Conservation (phyloP, 2,888 invertebrate species). For the Sinelater perroti region DNA sequence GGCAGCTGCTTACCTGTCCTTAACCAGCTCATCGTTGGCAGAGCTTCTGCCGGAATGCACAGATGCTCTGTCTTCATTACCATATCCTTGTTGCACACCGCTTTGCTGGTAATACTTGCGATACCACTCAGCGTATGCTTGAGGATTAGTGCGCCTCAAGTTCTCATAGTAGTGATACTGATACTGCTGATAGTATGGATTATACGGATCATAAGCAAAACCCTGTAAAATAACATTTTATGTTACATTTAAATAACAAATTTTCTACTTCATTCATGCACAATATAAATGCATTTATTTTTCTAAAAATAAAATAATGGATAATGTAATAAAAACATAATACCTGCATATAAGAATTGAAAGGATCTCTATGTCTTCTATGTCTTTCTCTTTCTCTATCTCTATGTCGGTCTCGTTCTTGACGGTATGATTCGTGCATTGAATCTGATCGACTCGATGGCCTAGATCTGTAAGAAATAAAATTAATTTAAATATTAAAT, state of each 20-base stretch:
- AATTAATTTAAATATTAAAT: constrained; percentile 10
- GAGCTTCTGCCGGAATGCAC: constrained; percentile 87
- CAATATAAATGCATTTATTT: neutral
- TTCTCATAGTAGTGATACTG: constrained; percentile 82
- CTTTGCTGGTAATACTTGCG: constrained; percentile 69
- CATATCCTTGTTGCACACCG: constrained; percentile 47
- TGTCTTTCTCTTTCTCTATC: constrained; percentile 54
- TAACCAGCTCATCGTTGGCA: constrained; percentile 69
- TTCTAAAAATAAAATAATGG: no score
- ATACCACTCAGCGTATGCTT: constrained; percentile 81
- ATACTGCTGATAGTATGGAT: constrained; percentile 66
- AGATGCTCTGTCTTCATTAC: constrained; percentile 75
- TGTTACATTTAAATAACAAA: neutral
- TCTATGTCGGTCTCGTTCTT: constrained; percentile 52
- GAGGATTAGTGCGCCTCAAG: constrained; percentile 78
- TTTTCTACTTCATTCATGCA: neutral
- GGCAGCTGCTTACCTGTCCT: constrained; percentile 65
- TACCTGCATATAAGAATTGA: constrained; percentile 56
- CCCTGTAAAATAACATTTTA: constrained; percentile 46
- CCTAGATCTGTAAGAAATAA: constrained; percentile 48
- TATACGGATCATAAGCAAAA: constrained; percentile 66
- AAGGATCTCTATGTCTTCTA: constrained; percentile 52
- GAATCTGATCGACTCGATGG: constrained; percentile 61
- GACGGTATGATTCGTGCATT: constrained; percentile 56
- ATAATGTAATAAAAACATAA: no score